Evolutionary conservation across 2,113 vertebrate genomes (phyloP), one percentile per base, ranked within the genome.

Genomic region (Pelecanus crispus): DNA sequence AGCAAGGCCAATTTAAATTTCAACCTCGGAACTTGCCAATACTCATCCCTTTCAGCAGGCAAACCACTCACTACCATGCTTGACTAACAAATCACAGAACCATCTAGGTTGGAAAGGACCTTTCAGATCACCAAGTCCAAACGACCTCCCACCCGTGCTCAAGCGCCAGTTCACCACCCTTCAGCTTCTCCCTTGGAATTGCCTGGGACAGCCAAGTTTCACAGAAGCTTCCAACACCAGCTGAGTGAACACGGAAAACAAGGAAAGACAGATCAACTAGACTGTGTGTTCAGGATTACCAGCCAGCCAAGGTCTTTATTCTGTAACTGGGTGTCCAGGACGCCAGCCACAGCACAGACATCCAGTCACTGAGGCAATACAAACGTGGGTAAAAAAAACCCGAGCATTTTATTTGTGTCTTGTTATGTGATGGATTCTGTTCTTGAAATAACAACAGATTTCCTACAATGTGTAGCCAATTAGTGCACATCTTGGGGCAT

Each of bases 391-490:
- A 50, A 50, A 47, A 50, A 83, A 42, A 42, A 74, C 1, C 10
- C 1, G 31, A 68, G 81, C 29, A 8, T 87, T 85, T 90, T 58
- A 63, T 67, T 80, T 56, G 78, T 86, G 73, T 21, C 77, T 62
- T 45, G 63, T 15, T 70, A 10, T 32, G 44, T 40, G 72, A 91
- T 22, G 94, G 94, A 81, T 50, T 59, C 78, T 52, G 61, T 17
- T 77, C 92, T 62, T 29, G n/a, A 93, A 77, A 81, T 73, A 87
- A 87, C 86, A 53, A 55, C 34, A 77, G 87, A 81, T 59, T 73
- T 95, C 87, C 73, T 81, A 70, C 62, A 95, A 49, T 25, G 72
- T 34, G 55, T 19, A 95, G 81, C 77, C 94, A 95, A 96, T 88
- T 89, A 92, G 94, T 70, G 34, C 44, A 58, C 59, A 32, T 91